Base-by-base conservation (phyloP, 2,797 vertebrate species). In the Pipistrellus pipistrellus region DNA sequence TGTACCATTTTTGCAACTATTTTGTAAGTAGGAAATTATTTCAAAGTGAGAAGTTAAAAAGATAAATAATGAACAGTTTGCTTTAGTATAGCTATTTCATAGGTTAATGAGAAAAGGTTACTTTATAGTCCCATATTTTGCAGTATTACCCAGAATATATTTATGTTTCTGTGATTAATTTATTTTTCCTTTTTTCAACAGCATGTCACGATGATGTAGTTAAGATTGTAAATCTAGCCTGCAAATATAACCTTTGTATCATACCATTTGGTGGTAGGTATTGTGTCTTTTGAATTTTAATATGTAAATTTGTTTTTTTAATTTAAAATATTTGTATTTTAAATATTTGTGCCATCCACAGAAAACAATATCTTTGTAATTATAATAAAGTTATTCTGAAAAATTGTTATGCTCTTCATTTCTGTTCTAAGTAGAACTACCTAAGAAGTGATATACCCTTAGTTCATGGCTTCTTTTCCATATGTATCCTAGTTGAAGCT, bases 261-360 rank as follows among this genome's bases (percentile, higher is more conserved):
- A 99, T 99, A 97, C 99, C 99, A 55, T 99, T 99, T 98, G 99
- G 99, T 97, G 99, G 99, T 99, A 98, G 98, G 99, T 98, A 95
- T 97, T 95, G 53, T 7, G 72, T 9, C 38, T 96, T 97, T 96
- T 84, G 64, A 90, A 88, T 94, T 95, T 97, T 92, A 85, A 77
- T 90, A 72, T 94, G 0, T 90, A 73, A 82, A 92, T 66, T 89
- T 89, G 17, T 32, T 93, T 35, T 85, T 77, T 89, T 30, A 78
- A 15, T 95, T 94, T 96, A 84, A 95, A 93, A 68, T 91, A 68
- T 32, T 85, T 83, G 1, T 93, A 69, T 89, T 87, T 84, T 87
- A 91, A 94, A 89, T 75, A 72, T 90, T 84, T 80, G n/a, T 96
- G 15, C 64, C 21, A 59, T 80, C 20, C n/a, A 32, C 14, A 62